These are phyloP conservation scores for Bembecia ichneumoniformis DNA, from an alignment of 2,888 invertebrate genomes.

Conservation along the genomic window DNA sequence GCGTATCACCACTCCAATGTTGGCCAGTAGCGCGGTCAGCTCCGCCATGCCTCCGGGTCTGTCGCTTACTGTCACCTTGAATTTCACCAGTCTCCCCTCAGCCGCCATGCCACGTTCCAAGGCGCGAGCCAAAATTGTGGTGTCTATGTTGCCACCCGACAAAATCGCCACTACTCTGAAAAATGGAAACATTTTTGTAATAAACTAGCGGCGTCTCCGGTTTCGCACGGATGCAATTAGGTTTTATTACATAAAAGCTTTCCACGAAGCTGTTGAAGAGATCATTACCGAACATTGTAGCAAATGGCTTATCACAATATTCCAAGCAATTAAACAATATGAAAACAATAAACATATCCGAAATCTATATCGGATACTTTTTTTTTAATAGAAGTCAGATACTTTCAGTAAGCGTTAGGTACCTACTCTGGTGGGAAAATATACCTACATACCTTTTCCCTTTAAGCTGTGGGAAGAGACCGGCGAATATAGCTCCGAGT, in stretches of 20 bases:
- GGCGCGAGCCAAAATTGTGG: slow-evolving; percentile 88
- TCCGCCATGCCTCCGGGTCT: slow-evolving; percentile 91
- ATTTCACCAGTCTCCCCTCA: slow-evolving; percentile 80
- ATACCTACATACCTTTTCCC: slow-evolving; percentile 83
- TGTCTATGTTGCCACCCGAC: slow-evolving; percentile 93
- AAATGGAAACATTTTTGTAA: slow-evolving; percentile 3
- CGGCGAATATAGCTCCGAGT: slow-evolving; percentile 85
- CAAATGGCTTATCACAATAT: too few relatives aligned
- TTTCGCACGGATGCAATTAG: too few relatives aligned
- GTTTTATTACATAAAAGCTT: too few relatives aligned
- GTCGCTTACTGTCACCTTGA: slow-evolving; percentile 79
- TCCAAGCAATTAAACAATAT: too few relatives aligned
- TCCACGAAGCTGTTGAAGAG: too few relatives aligned
- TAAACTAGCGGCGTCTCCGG: too few relatives aligned
- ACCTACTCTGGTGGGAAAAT: neutral
- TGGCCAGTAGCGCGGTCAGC: slow-evolving; percentile 79
- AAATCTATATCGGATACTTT: too few relatives aligned
- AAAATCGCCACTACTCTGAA: slow-evolving; percentile 84
- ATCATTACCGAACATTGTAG: too few relatives aligned
- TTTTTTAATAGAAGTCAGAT: slow-evolving; percentile 17
- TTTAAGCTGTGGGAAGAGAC: slow-evolving; percentile 83
- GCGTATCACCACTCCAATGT: slow-evolving; percentile 88
- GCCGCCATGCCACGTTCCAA: slow-evolving; percentile 91
- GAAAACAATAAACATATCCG: too few relatives aligned
- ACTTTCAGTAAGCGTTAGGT: slow-evolving; percentile 27